Base-by-base conservation (phyloP, 1,140 invertebrate species). In the Hyposmocoma kahamanoa region DNA sequence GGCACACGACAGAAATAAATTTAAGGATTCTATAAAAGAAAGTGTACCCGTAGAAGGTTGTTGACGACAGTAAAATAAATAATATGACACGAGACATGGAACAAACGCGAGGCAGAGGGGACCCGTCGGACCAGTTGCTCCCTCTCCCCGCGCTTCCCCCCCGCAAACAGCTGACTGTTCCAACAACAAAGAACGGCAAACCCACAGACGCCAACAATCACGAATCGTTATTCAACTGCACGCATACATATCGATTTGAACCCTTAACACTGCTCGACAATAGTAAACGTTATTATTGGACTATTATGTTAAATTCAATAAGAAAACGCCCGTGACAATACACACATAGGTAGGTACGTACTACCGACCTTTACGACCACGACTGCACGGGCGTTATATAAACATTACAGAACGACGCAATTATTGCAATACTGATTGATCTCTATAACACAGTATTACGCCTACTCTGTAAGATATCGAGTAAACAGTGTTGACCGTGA, bases 81-180 rank as follows among this genome's bases (percentile, higher is more conserved):
- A n/a, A n/a, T n/a, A n/a, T n/a, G n/a, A n/a, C n/a, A n/a, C n/a
- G n/a, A n/a, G n/a, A n/a, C n/a, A n/a, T n/a, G 9, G 30, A 34
- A 11, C 24, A 26, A 11, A 11, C 5, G 5, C 5, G 13, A 17
- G 32, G 32, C 8, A n/a, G 32, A n/a, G 38, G 42, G 47, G 46
- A 66, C 68, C 60, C 44, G 70, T 66, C 53, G 42, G 47, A 68
- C 75, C 55, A 59, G 72, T 72, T 64, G 47, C 52, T 45, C 32
- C 57, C 56, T 55, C 48, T 56, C 62, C 51, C 55, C 38, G 53
- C 42, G 42, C 41, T 19, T 26, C 22, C 61, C 32, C 42, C 50
- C 24, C 50, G 34, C 42, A 55, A 79, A 79, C 78, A 82, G 78
- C 78, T 82, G 77, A 81, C 65, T 60, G 57, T 44, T 42, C 59